phyloP scores from a whole-genome alignment of 2,113 vertebrate species.

The Callipepla californica region DNA sequence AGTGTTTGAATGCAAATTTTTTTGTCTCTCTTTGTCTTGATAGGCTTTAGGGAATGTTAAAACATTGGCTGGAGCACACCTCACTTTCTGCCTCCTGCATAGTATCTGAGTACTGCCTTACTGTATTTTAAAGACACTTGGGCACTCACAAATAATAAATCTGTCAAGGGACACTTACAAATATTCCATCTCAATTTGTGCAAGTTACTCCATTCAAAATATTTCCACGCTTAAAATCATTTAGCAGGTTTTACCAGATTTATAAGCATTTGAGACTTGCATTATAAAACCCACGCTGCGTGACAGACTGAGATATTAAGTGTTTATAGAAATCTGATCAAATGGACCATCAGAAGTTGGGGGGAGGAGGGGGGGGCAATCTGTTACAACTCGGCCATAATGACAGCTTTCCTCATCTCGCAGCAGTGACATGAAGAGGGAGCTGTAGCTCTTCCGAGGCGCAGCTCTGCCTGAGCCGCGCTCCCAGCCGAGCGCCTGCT shows the following conservation, averaged over 20 bases:
- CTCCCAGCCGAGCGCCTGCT: constrained; percentile 67
- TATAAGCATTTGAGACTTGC: background rate
- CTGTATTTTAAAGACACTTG: background rate
- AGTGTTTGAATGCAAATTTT: constrained; percentile 60
- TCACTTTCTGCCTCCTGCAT: background rate
- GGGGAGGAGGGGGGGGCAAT: background rate
- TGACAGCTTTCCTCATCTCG: constrained; percentile 79
- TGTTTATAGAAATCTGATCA: constrained; percentile 53
- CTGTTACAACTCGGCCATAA: constrained; percentile 35
- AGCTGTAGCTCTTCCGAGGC: constrained; percentile 92
- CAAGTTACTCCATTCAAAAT: background rate
- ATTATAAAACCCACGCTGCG: constrained; percentile 21
- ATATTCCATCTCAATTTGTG: background rate
- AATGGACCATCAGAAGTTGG: background rate
- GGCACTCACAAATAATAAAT: background rate
- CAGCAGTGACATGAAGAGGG: constrained; percentile 93
- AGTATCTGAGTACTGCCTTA: background rate
- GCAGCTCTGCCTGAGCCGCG: constrained; percentile 75
- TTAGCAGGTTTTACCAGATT: constrained; percentile 15
- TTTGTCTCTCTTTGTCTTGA: constrained; percentile 56
- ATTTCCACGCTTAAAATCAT: constrained; percentile 15
- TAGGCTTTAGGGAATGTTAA: background rate
- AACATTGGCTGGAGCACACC: background rate
- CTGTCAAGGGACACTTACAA: background rate
- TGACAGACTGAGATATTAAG: constrained; percentile 45